Percentiles rank a stretch among this genome's conserved stretches.
These are phyloP conservation scores for Harpagoxenus sublaevis DNA, from an alignment of 2,888 invertebrate species.

Conservation along the genomic window DNA sequence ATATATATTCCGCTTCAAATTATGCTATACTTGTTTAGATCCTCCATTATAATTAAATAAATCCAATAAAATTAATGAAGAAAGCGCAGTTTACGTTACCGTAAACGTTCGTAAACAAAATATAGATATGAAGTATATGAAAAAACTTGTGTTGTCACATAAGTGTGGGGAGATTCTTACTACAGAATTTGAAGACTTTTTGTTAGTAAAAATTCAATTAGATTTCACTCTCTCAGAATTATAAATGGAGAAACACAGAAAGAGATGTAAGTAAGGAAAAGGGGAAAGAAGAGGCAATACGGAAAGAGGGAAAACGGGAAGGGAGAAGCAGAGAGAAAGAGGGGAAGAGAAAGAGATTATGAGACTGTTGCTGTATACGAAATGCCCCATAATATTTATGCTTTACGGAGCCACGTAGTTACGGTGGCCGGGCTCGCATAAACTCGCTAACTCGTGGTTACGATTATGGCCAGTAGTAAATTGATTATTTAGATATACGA, in stretches of 20 bases:
- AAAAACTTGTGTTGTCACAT: not conserved
- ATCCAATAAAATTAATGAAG: not conserved
- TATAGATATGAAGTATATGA: not conserved
- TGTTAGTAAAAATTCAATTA: constrained; percentile 13
- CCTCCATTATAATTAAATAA: not conserved
- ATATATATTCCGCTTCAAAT: not conserved
- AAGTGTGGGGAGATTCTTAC: not conserved
- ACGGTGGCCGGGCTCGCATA: constrained; percentile 76
- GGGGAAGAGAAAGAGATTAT: constrained; percentile 51
- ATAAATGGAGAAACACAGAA: not conserved
- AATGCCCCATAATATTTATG: constrained; percentile 80
- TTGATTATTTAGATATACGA: constrained; percentile 85
- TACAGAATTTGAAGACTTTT: not conserved
- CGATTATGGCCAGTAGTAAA: constrained; percentile 84
- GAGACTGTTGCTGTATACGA: constrained; percentile 69
- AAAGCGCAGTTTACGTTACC: not conserved
- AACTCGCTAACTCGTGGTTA: constrained; percentile 84
- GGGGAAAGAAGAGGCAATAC: not conserved
- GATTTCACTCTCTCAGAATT: not conserved
- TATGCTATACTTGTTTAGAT: not conserved
- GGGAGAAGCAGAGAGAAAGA: constrained; percentile 38
- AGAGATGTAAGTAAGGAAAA: not conserved
- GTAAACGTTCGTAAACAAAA: not conserved
- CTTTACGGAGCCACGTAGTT: constrained; percentile 79
- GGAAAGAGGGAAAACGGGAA: not conserved